A percentile compares a stretch with the other conserved stretches of the same genome.
phyloP scores from a whole-genome alignment of 2,888 invertebrate genomes.

The Kryphioiulus occultus region DNA sequence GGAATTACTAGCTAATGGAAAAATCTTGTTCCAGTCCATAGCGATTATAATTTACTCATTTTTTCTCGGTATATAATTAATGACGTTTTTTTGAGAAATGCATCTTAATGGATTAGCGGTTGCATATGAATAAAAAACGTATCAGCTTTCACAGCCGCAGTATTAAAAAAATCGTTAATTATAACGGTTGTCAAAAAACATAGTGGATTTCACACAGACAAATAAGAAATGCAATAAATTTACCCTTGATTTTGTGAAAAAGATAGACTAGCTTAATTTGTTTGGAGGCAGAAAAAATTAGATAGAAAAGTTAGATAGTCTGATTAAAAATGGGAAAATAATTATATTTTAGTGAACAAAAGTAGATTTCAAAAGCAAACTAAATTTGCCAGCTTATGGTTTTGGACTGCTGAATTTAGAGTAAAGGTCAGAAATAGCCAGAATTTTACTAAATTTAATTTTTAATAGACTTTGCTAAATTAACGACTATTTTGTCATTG shows the following conservation, averaged over 20 bases:
- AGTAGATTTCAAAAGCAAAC: too few relatives aligned
- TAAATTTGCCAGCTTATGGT: too few relatives aligned
- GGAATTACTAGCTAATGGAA: conserved; percentile 25
- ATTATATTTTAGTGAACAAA: too few relatives aligned
- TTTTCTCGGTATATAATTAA: conserved; percentile 16
- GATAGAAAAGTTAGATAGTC: too few relatives aligned
- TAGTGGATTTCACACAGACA: background rate
- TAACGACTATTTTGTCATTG: too few relatives aligned
- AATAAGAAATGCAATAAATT: background rate
- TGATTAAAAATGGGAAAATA: background rate
- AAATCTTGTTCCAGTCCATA: background rate
- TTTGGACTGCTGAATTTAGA: too few relatives aligned
- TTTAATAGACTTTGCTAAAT: too few relatives aligned
- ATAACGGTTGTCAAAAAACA: background rate
- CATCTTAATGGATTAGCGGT: conserved; percentile 30
- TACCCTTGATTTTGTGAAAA: background rate
- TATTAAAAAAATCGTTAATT: conserved; percentile 22
- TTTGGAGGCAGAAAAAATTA: background rate
- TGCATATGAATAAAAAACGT: background rate
- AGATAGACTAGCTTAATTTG: background rate
- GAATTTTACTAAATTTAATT: too few relatives aligned
- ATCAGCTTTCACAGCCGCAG: background rate
- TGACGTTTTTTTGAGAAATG: background rate
- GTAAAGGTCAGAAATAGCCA: too few relatives aligned
- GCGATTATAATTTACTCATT: conserved; percentile 20